These are phyloP conservation scores for Busseola fusca DNA, from an alignment of 2,888 invertebrate species.

Conservation along the genomic window DNA sequence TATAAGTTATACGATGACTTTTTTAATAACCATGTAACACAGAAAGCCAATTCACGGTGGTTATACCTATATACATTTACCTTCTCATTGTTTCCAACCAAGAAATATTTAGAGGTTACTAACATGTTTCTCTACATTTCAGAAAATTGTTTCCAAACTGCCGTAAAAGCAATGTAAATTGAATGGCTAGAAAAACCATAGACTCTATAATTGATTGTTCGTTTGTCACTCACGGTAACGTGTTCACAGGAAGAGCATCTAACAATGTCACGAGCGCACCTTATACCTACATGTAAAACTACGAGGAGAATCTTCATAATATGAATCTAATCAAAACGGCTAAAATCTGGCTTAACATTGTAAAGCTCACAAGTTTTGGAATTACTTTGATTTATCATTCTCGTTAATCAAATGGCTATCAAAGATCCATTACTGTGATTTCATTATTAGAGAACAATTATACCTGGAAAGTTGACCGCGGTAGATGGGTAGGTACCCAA, in stretches of 20 bases:
- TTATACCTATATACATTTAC: neutral
- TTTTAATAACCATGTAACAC: neutral
- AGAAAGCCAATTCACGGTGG: neutral
- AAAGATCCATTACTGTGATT: constrained; percentile 78
- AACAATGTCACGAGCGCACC: constrained; percentile 33
- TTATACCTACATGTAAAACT: constrained; percentile 35
- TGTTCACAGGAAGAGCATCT: constrained; percentile 32
- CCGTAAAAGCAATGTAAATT: constrained; percentile 4
- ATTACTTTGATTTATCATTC: constrained; percentile 76
- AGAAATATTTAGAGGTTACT: neutral
- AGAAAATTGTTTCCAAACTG: neutral
- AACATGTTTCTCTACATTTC: neutral
- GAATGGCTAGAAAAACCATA: constrained; percentile 11
- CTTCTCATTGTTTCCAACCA: neutral
- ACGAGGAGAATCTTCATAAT: constrained; percentile 58
- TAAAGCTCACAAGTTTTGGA: constrained; percentile 45
- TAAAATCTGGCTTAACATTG: constrained; percentile 66
- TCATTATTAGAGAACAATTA: constrained; percentile 78
- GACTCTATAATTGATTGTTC: constrained; percentile 8
- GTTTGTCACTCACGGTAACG: constrained; percentile 25
- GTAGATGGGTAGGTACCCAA: constrained; percentile 39
- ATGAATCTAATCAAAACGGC: constrained; percentile 72
- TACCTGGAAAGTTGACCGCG: constrained; percentile 67
- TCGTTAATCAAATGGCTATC: constrained; percentile 78
- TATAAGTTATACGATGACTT: neutral